Evolutionary conservation across 2,797 vertebrate genomes (phyloP), one percentile per base, ranked within the genome.

Genomic region (Poeciliopsis presidionis): DNA sequence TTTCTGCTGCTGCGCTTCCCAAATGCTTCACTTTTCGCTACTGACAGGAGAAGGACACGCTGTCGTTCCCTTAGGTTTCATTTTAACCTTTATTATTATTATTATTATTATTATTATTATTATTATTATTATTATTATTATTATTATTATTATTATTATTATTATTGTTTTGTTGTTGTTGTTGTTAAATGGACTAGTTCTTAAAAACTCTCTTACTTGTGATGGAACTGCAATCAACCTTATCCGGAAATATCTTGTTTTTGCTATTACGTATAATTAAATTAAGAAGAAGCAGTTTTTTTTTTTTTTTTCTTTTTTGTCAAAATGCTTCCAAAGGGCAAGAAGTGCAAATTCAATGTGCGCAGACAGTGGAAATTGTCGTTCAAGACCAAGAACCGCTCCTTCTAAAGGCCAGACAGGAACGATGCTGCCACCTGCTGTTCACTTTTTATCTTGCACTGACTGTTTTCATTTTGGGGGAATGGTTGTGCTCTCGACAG

Each of bases 351-450:
- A 13, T 51, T 18, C 51, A 0, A 49, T 13, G 43, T 71, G 51
- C 41, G 39, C 4, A 46, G 5, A 49, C 72, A 76, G 71, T 69
- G n/a, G 65, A 49, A 16, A 70, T 73, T n/a, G 67, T 73, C 39
- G 8, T 81, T 91, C 92, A 95, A 93, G 45, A 95, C 94, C 89
- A 76, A 4, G 86, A 91, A 94, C 90, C 94, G 93, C 77, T 79
- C 83, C 79, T 45, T 28, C 63, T 6, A 0, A 33, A 18, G 46
- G 6, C 8, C 85, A 76, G 81, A 77, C 55, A 92, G 90, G 93
- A 86, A 76, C 85, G 73, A 72, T 94, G 92, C 93, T 94, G 92
- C 91, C 90, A 93, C 93, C 95, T 95, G 85, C 90, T 90, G 95
- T 5, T 45, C 33, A 47, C 7, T 59, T 7, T 2, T 2, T 47